phyloP scores from a whole-genome alignment of 1,140 invertebrate genomes.

The Acyrthosiphon pisum region DNA sequence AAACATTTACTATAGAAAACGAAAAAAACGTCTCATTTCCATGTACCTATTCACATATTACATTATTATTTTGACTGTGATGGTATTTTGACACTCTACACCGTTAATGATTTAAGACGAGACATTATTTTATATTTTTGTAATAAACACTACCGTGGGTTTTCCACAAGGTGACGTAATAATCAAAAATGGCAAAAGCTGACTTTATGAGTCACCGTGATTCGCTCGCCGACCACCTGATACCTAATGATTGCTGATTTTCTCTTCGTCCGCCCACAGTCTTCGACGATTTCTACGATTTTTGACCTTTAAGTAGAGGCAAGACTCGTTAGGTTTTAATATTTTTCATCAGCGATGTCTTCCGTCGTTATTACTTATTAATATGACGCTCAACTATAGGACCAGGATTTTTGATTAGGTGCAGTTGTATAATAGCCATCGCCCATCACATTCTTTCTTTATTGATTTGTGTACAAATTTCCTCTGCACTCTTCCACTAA shows the following conservation, averaged over 20 bases:
- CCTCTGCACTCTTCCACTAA: too few species aligned
- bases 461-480: background rate
- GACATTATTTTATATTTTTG: background rate
- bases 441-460: background rate
- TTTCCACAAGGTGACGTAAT: background rate
- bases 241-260: background rate
- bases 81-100: too few species aligned
- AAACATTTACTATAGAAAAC: too few species aligned
- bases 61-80: too few species aligned
- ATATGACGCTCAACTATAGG: background rate
- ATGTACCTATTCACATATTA: too few species aligned
- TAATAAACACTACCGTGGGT: too few species aligned
- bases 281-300: background rate
- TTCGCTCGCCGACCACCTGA: too few species aligned
- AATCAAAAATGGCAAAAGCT: background rate
- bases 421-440: background rate
- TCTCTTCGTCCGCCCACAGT: background rate
- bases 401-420: background rate
- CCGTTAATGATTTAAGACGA: too few species aligned
- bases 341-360: background rate
- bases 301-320: too few species aligned
- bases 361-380: background rate
- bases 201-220: too few species aligned
- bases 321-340: background rate
- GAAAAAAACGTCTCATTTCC: too few species aligned